These are phyloP conservation scores for Quadroppia sp. DNA, from an alignment of 2,888 invertebrate genomes.

Conservation along the genomic window DNA sequence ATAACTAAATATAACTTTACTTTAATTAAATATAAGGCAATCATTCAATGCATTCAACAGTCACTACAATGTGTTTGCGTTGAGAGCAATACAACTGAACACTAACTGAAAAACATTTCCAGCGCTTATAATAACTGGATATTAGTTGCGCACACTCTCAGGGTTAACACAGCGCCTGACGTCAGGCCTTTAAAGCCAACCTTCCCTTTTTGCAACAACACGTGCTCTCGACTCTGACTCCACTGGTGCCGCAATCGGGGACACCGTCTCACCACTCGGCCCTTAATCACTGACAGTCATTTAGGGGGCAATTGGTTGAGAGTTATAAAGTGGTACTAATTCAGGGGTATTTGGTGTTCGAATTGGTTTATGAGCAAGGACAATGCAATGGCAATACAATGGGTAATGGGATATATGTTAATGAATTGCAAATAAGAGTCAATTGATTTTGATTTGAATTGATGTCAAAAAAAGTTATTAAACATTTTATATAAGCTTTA, in stretches of 20 bases:
- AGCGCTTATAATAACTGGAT: constrained; percentile 23
- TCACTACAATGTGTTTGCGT: constrained; percentile 3
- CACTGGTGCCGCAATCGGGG: neutral
- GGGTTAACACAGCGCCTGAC: neutral
- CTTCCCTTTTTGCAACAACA: neutral
- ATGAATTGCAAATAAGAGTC: too few species aligned
- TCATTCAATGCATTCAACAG: neutral
- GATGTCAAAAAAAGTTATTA: too few species aligned
- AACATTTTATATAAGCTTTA: too few species aligned
- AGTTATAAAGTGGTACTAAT: too few species aligned
- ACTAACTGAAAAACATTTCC: neutral
- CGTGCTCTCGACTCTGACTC: neutral
- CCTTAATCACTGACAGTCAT: neutral
- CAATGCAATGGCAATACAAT: too few species aligned
- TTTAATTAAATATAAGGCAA: constrained; percentile 28
- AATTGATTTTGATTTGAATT: too few species aligned
- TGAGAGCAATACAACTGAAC: constrained; percentile 14
- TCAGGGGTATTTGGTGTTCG: too few species aligned
- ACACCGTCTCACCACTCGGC: neutral
- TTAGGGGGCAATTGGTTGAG: too few species aligned
- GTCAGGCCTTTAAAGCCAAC: neutral
- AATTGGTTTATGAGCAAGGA: too few species aligned
- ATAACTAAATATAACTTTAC: too few species aligned
- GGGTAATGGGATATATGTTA: too few species aligned
- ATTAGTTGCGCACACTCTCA: neutral